These are phyloP conservation scores for Leptarthrus brevirostris DNA, from an alignment of 2,888 invertebrate genomes.

Conservation along the genomic window DNA sequence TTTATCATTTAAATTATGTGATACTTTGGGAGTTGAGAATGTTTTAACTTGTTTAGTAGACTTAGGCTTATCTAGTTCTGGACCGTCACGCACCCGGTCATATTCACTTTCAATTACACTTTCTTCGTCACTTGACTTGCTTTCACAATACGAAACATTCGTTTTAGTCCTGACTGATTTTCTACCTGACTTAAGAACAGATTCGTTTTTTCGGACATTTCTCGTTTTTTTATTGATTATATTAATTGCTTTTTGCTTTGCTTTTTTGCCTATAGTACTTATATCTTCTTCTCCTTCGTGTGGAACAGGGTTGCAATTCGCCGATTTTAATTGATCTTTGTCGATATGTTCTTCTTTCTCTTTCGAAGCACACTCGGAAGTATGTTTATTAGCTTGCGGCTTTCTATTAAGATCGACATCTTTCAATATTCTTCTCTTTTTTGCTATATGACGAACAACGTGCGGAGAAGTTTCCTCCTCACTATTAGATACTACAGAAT, in stretches of 20 bases:
- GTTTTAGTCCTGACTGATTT: conserved; percentile 13
- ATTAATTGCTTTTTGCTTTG: background rate
- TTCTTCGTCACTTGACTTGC: background rate
- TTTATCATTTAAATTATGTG: background rate
- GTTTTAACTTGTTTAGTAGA: no score
- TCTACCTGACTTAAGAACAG: no score
- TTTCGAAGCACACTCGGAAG: background rate
- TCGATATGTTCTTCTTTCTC: background rate
- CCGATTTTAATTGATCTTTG: background rate
- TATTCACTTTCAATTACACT: no score
- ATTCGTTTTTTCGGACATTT: no score
- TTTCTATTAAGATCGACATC: conserved; percentile 21
- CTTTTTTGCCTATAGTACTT: background rate
- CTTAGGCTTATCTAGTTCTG: no score
- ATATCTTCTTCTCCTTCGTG: background rate
- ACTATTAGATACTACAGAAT: conserved; percentile 77
- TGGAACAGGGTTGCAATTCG: no score
- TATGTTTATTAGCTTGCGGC: conserved; percentile 3
- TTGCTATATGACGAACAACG: conserved; percentile 71
- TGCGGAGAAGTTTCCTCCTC: conserved; percentile 70
- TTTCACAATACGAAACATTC: conserved; percentile 44
- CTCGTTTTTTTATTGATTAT: background rate
- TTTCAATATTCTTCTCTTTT: conserved; percentile 68
- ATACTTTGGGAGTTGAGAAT: no score
- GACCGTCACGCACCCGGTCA: no score